Evolutionary conservation across 1,140 invertebrate genomes (phyloP).

Genomic region (Elymnias hypermnestra): DNA sequence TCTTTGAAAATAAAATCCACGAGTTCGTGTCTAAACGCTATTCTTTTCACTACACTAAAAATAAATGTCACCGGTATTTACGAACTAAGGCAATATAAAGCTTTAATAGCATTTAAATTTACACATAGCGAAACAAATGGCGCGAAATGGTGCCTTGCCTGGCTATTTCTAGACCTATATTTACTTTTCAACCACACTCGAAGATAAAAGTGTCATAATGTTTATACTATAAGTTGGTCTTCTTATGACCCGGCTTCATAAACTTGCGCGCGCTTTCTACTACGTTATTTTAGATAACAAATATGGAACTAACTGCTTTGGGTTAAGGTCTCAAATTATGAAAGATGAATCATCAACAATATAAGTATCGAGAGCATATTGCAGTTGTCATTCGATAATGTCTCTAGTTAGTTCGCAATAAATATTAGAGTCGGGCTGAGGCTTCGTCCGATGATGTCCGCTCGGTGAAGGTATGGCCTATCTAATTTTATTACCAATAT

Average conservation of each 20-base stretch:
- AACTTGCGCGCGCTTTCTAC: slow-evolving; percentile 59
- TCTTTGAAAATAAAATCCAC: slow-evolving; percentile 2
- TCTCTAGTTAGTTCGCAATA: slow-evolving; percentile 69
- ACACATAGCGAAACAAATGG: slow-evolving; percentile 7
- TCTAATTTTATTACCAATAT: slow-evolving; percentile 76
- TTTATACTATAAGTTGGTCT: slow-evolving; percentile 69
- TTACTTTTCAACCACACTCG: slow-evolving; percentile 65
- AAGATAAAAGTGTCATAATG: slow-evolving; percentile 73
- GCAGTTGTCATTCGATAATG: slow-evolving; percentile 63
- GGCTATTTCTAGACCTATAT: slow-evolving; percentile 28
- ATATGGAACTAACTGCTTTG: slow-evolving; percentile 37
- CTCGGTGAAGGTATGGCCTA: slow-evolving; percentile 66
- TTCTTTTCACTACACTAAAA: not conserved
- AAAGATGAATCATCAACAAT: slow-evolving; percentile 31
- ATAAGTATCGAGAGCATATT: slow-evolving; percentile 51
- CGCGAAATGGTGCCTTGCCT: slow-evolving; percentile 15
- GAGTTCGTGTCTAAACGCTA: not conserved
- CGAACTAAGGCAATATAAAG: not conserved
- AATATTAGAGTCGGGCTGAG: slow-evolving; percentile 58
- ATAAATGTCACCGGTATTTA: not conserved
- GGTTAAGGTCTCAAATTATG: slow-evolving; percentile 52
- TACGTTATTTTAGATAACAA: slow-evolving; percentile 22
- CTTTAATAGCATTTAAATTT: slow-evolving; percentile 3
- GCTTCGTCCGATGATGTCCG: slow-evolving; percentile 47
- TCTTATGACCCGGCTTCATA: slow-evolving; percentile 64